Evolutionary conservation across 2,888 invertebrate species (phyloP), one percentile per base, ranked within the genome.

Genomic region (Troides helena): DNA sequence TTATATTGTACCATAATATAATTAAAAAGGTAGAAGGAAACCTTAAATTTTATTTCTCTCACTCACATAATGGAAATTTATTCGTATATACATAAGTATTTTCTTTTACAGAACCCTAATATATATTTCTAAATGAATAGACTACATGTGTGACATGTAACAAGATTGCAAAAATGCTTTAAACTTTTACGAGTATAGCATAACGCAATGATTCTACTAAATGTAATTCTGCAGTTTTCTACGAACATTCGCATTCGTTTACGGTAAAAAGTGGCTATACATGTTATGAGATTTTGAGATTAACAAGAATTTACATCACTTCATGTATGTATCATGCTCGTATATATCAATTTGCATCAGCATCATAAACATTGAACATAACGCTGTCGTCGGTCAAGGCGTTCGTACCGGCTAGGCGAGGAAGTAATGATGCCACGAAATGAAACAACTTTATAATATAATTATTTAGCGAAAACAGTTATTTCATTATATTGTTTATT

Each of bases 351-450:
- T 70, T 67, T 62, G 57, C 65, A 61, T 67, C 46, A 67, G 57
- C 58, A 65, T 57, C 46, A 56, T 64, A 57, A 67, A 65, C 36
- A 43, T 62, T 53, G 39, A 66, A 46, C 50, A 36, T 63, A 59
- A 68, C 59, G 59, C 25, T 30, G 17, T 7, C 65, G 57, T 58
- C 25, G 64, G 70, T 71, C 70, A 71, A 71, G 70, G 70, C n/a
- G 57, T 65, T 70, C 61, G 2, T 58, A 23, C 23, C 21, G 18
- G 43, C 50, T 61, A 59, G 62, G 7, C 23, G 30, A 46, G 60
- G 60, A 36, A 56, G 56, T 70, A 36, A 62, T 66, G 62, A 59
- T 59, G 63, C 36, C 43, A 67, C 30, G 46, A 50, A 60, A 64
- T 39, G 36, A 59, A 65, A 61, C 65, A 69, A 62, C 46, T 2